These are phyloP conservation scores for Rhodophaea formosa DNA, from an alignment of 2,888 invertebrate species.

Conservation along the genomic window DNA sequence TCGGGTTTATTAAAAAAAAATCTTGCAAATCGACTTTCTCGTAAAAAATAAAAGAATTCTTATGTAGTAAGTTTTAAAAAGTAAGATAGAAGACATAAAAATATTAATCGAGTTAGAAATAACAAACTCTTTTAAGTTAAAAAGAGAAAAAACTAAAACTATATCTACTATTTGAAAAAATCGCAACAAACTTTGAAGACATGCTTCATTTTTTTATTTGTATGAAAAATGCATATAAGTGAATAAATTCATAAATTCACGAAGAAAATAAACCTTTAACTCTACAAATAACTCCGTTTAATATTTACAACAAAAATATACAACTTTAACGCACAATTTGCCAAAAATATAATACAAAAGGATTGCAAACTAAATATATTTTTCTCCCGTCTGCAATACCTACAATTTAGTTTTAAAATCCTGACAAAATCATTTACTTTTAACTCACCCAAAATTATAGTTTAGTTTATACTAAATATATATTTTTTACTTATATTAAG, in stretches of 20 bases:
- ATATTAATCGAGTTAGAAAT: background rate
- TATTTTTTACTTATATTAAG: too few relatives aligned
- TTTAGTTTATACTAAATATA: too few relatives aligned
- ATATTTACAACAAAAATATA: background rate
- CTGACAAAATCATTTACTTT: too few relatives aligned
- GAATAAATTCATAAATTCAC: slow-evolving; percentile 1
- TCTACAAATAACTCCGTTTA: background rate
- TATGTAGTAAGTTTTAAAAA: background rate
- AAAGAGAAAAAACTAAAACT: slow-evolving; percentile 12
- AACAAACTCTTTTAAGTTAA: slow-evolving; percentile 4
- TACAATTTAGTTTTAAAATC: too few relatives aligned
- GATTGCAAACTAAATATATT: background rate
- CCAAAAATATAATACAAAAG: background rate
- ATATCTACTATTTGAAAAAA: slow-evolving; percentile 1
- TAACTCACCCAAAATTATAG: too few relatives aligned
- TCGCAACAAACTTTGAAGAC: background rate
- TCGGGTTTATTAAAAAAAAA: too few relatives aligned
- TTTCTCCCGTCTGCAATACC: too few relatives aligned
- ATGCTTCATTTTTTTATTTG: background rate
- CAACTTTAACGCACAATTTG: background rate
- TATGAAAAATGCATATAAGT: slow-evolving; percentile 6
- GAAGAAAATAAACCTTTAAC: background rate
- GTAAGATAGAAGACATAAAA: slow-evolving; percentile 6
- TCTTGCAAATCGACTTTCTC: background rate
- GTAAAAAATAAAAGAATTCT: slow-evolving; percentile 8